Evolutionary conservation across 2,888 invertebrate genomes (phyloP).

Genomic region (Cephus pygmeus): DNA sequence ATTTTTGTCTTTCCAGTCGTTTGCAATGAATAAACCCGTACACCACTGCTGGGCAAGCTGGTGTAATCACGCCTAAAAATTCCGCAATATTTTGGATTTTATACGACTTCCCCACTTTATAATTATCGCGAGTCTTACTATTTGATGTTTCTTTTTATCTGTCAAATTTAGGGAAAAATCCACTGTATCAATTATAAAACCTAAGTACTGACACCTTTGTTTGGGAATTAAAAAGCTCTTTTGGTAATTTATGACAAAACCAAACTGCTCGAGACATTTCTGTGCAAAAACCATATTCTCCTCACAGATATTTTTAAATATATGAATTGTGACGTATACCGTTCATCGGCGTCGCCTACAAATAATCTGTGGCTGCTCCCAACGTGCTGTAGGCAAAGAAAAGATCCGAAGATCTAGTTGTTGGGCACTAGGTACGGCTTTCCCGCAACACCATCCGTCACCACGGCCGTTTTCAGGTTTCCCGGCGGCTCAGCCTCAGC

Average conservation of each 20-base stretch:
- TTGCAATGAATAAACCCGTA: conserved; percentile 22
- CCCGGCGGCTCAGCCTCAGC: no score
- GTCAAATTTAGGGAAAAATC: conserved; percentile 21
- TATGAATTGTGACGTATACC: not conserved
- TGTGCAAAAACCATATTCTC: conserved; percentile 17
- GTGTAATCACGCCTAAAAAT: conserved; percentile 72
- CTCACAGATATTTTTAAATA: conserved; percentile 11
- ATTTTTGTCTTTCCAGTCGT: conserved; percentile 32
- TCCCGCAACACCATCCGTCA: no score
- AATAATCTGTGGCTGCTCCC: no score
- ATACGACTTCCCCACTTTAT: conserved; percentile 13
- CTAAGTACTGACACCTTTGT: conserved; percentile 23
- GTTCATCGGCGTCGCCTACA: no score
- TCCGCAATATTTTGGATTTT: conserved; percentile 28
- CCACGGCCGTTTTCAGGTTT: no score
- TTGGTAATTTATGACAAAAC: conserved; percentile 29
- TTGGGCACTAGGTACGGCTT: no score
- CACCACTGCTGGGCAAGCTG: conserved; percentile 4
- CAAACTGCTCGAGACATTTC: conserved; percentile 22
- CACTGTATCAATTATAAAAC: conserved; percentile 28
- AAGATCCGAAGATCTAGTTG: no score
- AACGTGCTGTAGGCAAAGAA: no score
- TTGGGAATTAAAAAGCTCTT: conserved; percentile 23
- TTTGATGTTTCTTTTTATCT: conserved; percentile 26
- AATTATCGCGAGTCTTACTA: conserved; percentile 12